phyloP scores from a whole-genome alignment of 2,113 vertebrate genomes.

The Orientallactaga bullata region DNA sequence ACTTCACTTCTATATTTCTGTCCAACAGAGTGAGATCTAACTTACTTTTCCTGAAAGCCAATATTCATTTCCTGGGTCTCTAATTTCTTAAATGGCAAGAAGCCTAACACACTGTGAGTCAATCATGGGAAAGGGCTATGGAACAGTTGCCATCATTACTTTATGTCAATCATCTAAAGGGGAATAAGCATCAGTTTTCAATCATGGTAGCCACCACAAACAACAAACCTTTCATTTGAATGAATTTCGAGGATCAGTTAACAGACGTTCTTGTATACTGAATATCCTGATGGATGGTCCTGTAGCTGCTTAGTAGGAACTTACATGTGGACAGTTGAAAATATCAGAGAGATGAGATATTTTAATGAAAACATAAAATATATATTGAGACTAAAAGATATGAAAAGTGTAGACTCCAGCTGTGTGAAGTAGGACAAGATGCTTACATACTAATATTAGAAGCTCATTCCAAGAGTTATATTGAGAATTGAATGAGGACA shows the following conservation, averaged over 20 bases:
- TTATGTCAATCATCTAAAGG: neutral
- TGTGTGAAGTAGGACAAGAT: neutral
- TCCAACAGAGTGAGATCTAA: neutral
- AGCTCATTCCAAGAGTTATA: slow-evolving; percentile 7
- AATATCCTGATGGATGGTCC: neutral
- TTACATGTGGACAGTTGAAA: neutral
- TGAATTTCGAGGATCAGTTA: neutral
- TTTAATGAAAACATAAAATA: neutral
- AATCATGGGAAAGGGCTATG: neutral
- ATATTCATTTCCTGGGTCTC: neutral
- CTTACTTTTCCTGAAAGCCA: slow-evolving; percentile 1
- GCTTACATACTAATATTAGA: slow-evolving; percentile 18
- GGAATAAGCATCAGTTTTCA: neutral
- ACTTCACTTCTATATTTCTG: neutral
- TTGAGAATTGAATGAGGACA: slow-evolving; percentile 5
- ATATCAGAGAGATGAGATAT: too few relatives aligned
- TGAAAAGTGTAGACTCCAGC: neutral
- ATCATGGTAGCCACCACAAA: neutral
- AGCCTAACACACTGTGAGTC: neutral
- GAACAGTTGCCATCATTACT: neutral
- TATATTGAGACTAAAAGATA: neutral
- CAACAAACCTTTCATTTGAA: slow-evolving; percentile 9
- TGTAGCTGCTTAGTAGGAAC: neutral
- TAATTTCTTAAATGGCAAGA: neutral
- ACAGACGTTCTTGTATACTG: neutral